Percentiles rank a stretch among this genome's conserved stretches.
phyloP scores from a whole-genome alignment of 2,113 vertebrate species.

The Empidonax alnorum region DNA sequence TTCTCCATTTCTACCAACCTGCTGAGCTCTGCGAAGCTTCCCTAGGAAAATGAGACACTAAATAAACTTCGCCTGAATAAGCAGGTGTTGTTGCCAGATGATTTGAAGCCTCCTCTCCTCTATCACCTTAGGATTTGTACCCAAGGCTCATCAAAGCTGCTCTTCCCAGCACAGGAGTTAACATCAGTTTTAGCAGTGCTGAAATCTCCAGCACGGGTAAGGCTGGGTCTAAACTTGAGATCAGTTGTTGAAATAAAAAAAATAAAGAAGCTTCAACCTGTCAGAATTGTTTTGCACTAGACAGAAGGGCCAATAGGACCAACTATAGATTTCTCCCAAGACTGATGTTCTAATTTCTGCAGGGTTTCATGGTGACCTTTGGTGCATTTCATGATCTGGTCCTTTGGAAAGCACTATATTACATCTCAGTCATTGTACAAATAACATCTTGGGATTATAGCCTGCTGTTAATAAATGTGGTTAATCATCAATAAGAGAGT shows the following conservation, averaged over 20 bases:
- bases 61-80: neutral
- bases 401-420: slow-evolving; percentile 17
- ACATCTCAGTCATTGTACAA: slow-evolving; percentile 52
- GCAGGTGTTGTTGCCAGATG: neutral
- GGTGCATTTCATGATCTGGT: slow-evolving; percentile 44
- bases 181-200: neutral
- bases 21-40: neutral
- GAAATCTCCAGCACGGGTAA: neutral
- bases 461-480: slow-evolving; percentile 65
- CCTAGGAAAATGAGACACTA: neutral
- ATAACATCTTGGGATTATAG: slow-evolving; percentile 49
- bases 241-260: neutral
- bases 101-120: neutral
- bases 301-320: neutral
- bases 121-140: neutral
- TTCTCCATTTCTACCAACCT: neutral
- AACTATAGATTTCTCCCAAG: slow-evolving; percentile 13
- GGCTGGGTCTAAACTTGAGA: neutral
- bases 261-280: neutral
- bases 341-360: slow-evolving; percentile 52
- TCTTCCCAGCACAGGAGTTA: neutral
- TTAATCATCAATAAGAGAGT: slow-evolving; percentile 70
- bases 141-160: neutral
- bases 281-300: slow-evolving; percentile 1
- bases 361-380: slow-evolving; percentile 46